Evolutionary conservation across 1,140 invertebrate species (phyloP).

Genomic region (Cotesia typhae): DNA sequence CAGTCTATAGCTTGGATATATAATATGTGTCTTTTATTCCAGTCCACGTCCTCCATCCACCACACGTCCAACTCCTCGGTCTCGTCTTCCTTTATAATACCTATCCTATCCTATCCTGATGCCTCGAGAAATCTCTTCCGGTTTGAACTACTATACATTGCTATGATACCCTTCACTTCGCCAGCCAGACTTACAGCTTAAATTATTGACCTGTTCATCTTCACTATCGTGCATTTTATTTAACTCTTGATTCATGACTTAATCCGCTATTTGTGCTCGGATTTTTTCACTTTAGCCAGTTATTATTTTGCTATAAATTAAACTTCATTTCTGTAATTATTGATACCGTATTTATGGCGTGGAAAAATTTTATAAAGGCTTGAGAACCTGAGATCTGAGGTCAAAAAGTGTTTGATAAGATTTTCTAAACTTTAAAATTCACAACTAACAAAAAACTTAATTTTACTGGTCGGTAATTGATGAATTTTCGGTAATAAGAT

Average conservation of each 20-base stretch:
- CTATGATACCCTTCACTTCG: too few species aligned
- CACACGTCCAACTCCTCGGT: constrained; percentile 18
- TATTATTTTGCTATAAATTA: neutral
- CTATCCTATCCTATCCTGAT: neutral
- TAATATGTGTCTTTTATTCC: too few species aligned
- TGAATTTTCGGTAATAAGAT: too few species aligned
- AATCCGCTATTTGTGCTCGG: neutral
- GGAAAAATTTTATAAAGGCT: too few species aligned
- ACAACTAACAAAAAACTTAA: too few species aligned
- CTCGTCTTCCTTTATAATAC: too few species aligned
- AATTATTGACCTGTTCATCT: constrained; percentile 11
- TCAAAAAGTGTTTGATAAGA: too few species aligned
- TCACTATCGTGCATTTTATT: neutral
- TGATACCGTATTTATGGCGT: too few species aligned
- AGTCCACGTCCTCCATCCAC: constrained; percentile 17
- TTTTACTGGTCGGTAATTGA: too few species aligned
- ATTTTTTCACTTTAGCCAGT: neutral
- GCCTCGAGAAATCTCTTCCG: constrained; percentile 9
- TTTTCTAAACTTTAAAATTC: too few species aligned
- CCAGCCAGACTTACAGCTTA: neutral
- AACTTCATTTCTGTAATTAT: neutral
- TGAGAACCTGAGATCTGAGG: too few species aligned
- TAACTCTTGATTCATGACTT: constrained; percentile 12
- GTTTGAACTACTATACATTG: constrained; percentile 6
- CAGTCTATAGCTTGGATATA: too few species aligned